These are phyloP conservation scores for Trochalopteron elliotii DNA, from an alignment of 2,113 vertebrate genomes.

Conservation along the genomic window DNA sequence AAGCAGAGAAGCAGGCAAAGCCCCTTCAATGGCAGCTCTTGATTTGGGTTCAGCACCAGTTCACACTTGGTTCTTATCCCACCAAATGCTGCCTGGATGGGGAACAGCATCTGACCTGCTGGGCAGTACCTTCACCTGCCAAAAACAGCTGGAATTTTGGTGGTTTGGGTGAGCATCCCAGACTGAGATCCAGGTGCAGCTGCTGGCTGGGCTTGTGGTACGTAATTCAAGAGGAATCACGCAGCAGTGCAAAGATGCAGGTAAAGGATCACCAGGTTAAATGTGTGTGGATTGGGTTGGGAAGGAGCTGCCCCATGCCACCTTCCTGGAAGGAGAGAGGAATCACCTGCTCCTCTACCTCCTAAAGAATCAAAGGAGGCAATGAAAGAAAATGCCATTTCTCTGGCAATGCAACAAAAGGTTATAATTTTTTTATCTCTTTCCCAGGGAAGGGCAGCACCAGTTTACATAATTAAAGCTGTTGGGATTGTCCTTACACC, in stretches of 20 bases:
- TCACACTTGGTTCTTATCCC: not conserved
- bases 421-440: not conserved
- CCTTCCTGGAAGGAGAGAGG: not conserved
- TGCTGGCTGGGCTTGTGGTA: not conserved
- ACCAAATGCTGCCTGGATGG: accelerated
- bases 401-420: slow-evolving; percentile 40
- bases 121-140: not conserved
- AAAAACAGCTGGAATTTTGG: not conserved
- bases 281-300: accelerated
- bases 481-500: not conserved
- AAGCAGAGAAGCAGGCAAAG: not conserved
- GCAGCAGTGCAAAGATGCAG: not conserved
- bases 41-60: not conserved
- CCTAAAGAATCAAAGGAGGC: not conserved
- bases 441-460: not conserved
- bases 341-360: not conserved
- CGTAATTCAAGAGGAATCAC: not conserved
- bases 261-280: not conserved
- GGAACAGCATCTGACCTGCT: not conserved
- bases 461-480: slow-evolving; percentile 60
- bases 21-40: not conserved
- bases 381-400: slow-evolving; percentile 41
- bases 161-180: not conserved
- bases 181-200: not conserved
- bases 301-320: not conserved